These are phyloP conservation scores for Cebidichthys violaceus DNA, from an alignment of 2,113 vertebrate genomes.

Conservation along the genomic window DNA sequence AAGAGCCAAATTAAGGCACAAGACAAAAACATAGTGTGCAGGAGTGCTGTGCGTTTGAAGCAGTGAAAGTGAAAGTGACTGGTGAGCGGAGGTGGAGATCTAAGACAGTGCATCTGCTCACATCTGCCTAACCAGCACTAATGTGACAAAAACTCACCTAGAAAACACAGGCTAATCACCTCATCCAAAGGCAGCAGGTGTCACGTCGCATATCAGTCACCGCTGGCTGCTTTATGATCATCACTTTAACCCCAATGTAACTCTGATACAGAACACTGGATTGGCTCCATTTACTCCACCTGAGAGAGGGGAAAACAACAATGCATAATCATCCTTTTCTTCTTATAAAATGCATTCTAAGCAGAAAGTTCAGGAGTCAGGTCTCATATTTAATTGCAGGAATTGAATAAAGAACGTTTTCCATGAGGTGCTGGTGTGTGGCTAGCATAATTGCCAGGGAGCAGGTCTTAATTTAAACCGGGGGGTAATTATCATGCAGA, in stretches of 20 bases:
- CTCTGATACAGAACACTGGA: constrained; percentile 69
- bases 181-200: constrained; percentile 66
- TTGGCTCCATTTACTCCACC: constrained; percentile 73
- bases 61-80: constrained; percentile 30
- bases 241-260: constrained; percentile 71
- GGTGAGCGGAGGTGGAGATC: constrained; percentile 59
- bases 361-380: constrained; percentile 87
- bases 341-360: constrained; percentile 82
- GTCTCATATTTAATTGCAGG: constrained; percentile 91
- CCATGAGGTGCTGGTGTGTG: constrained; percentile 91
- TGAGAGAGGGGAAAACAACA: constrained; percentile 69
- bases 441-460: constrained; percentile 98
- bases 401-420: constrained; percentile 92
- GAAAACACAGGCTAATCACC: constrained; percentile 72
- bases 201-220: constrained; percentile 74
- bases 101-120: constrained; percentile 64
- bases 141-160: constrained; percentile 72
- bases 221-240: constrained; percentile 75
- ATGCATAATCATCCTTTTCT: constrained; percentile 77
- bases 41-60: constrained; percentile 38
- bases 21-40: constrained; percentile 28
- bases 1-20: constrained; percentile 43
- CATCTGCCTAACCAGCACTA: constrained; percentile 66
- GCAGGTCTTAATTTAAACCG: constrained; percentile 99
- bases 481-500: constrained; percentile 99